Percentiles rank a stretch among this genome's conserved stretches.
Conservation (phyloP, 1,140 invertebrate genomes). For the Rhopalosiphum maidis region DNA sequence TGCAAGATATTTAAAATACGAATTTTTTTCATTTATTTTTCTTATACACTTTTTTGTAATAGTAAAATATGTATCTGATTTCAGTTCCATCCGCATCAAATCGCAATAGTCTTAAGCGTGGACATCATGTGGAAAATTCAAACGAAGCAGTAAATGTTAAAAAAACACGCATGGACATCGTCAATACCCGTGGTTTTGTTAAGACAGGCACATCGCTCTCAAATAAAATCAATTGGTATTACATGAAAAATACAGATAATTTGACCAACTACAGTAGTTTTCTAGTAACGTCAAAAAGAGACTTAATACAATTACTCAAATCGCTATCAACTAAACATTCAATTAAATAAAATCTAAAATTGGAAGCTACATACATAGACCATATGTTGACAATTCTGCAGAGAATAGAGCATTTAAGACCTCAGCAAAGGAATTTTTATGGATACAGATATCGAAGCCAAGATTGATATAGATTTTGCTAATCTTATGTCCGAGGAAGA, state of each 20-base stretch:
- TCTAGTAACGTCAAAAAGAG: neutral
- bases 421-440: neutral
- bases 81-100: too few relatives aligned
- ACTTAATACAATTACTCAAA: neutral
- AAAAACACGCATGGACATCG: too few relatives aligned
- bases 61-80: too few relatives aligned
- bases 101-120: too few relatives aligned
- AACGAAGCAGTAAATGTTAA: too few relatives aligned
- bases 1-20: too few relatives aligned
- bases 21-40: too few relatives aligned
- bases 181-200: neutral
- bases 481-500: neutral
- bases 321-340: neutral
- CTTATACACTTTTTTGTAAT: too few relatives aligned
- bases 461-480: neutral
- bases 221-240: neutral
- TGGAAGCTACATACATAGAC: neutral
- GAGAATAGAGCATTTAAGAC: slow-evolving; percentile 10
- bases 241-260: neutral
- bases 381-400: neutral
- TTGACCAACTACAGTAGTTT: neutral
- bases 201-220: neutral
- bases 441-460: neutral
- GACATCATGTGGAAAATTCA: too few relatives aligned
- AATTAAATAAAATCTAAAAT: slow-evolving; percentile 3